Evolutionary conservation across 2,113 vertebrate species (phyloP), one percentile per base, ranked within the genome.

Genomic region (Otis tarda): DNA sequence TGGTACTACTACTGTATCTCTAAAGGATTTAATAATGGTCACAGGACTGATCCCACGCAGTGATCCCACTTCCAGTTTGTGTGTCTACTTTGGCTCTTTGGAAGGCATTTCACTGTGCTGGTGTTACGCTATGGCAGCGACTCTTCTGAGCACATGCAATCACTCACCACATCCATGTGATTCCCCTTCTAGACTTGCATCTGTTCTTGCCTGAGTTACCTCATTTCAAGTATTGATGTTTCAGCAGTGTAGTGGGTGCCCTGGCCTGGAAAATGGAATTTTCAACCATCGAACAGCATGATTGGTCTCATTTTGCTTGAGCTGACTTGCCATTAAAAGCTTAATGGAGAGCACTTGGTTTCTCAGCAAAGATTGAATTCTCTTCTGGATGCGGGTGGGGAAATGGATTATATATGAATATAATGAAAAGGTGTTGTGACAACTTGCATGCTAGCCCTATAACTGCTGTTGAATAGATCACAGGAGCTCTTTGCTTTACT

Each of bases 211-310:
- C 47, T 16, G 13, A 79, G 87, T 68, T 71, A 83, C 69, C 45
- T 95, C 39, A 70, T 87, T 80, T 80, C 59, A 90, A 59, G 68
- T 78, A 86, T 71, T 21, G 6, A 21, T 55, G 37, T 85, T 68
- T 55, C 76, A 85, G 50, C 45, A 39, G 30, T 5, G 5, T 15
- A 65, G 64, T 70, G 65, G 31, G 45, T 69, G 89, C 43, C 64
- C 76, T 80, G 61, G 55, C 56, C 95, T 90, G 68, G 60, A 83
- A 96, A 95, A 91, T 28, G 23, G 49, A 56, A 50, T 61, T 91
- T 89, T 60, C 53, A 31, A 16, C 15, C 14, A 20, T 25, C 3
- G 4, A 70, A 70, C 55, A 49, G 37, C 52, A 37, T 9, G 33
- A 70, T 39, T 3, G 3, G 14, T 65, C 35, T 92, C 14, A 43